Percentiles rank a stretch among this genome's conserved stretches.
These are phyloP conservation scores for Dallia pectoralis DNA, from an alignment of 2,797 vertebrate species.

Conservation along the genomic window DNA sequence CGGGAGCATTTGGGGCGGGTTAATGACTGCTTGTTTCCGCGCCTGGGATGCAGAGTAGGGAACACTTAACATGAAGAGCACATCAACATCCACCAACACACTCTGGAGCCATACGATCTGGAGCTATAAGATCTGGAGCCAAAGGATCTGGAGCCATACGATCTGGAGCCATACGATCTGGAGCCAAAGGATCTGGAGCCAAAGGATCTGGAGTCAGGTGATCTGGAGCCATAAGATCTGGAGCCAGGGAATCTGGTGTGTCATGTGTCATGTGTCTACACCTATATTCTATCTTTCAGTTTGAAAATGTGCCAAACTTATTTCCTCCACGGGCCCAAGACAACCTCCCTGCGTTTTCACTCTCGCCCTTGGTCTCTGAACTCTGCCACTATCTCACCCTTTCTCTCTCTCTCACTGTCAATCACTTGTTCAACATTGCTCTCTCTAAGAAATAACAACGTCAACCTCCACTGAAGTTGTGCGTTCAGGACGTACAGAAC, in stretches of 20 bases:
- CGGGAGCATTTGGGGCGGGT: background rate
- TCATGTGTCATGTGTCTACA: slow-evolving; percentile 31
- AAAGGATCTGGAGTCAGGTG: too few relatives aligned
- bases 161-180: background rate
- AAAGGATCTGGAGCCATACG: too few relatives aligned
- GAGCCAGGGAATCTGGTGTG: background rate
- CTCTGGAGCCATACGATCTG: background rate
- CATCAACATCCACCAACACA: slow-evolving; percentile 37
- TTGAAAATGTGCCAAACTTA: too few relatives aligned
- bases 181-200: background rate
- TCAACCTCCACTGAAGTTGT: too few relatives aligned
- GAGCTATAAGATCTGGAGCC: too few relatives aligned
- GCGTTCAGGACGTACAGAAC: too few relatives aligned
- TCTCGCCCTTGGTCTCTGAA: background rate
- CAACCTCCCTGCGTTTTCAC: slow-evolving; percentile 3
- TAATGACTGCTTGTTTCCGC: slow-evolving; percentile 21
- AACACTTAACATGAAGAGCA: slow-evolving; percentile 32
- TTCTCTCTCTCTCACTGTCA: slow-evolving; percentile 14
- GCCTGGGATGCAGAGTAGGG: slow-evolving; percentile 28
- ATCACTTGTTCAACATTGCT: too few relatives aligned
- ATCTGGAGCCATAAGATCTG: background rate
- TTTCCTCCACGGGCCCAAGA: too few relatives aligned
- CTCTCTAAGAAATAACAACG: background rate
- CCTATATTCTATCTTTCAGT: background rate
- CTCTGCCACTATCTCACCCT: slow-evolving; percentile 8